These are phyloP conservation scores for Coluber constrictor DNA, from an alignment of 2,797 vertebrate genomes.

Conservation along the genomic window DNA sequence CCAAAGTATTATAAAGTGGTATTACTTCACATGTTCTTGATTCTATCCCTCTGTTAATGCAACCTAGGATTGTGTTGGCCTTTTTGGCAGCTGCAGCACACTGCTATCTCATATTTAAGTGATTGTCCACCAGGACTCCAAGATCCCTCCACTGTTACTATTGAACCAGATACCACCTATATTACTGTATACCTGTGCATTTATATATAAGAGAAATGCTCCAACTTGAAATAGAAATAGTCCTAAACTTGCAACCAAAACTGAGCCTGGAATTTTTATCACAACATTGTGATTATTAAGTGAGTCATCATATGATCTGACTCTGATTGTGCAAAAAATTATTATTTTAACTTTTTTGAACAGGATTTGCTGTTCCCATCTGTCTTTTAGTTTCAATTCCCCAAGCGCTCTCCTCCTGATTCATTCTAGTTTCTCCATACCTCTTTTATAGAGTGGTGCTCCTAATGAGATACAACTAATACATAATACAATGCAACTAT, in stretches of 20 bases:
- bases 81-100: neutral
- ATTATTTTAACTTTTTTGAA: neutral
- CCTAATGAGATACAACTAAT: neutral
- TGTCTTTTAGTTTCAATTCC: neutral
- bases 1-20: neutral
- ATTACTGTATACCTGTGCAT: too few species aligned
- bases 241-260: too few species aligned
- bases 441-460: neutral
- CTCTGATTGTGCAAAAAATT: neutral
- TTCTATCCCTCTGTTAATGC: neutral
- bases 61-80: neutral
- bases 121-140: neutral
- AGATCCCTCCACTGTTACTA: neutral
- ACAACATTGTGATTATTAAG: too few species aligned
- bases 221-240: too few species aligned
- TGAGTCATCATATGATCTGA: too few species aligned
- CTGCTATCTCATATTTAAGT: neutral
- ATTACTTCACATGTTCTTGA: neutral
- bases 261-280: too few species aligned
- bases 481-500: neutral
- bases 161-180: too few species aligned
- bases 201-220: too few species aligned
- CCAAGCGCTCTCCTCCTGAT: neutral
- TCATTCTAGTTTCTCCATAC: neutral
- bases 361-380: neutral